phyloP scores from a whole-genome alignment of 2,888 invertebrate species.

The Lamellibrachia columna region DNA sequence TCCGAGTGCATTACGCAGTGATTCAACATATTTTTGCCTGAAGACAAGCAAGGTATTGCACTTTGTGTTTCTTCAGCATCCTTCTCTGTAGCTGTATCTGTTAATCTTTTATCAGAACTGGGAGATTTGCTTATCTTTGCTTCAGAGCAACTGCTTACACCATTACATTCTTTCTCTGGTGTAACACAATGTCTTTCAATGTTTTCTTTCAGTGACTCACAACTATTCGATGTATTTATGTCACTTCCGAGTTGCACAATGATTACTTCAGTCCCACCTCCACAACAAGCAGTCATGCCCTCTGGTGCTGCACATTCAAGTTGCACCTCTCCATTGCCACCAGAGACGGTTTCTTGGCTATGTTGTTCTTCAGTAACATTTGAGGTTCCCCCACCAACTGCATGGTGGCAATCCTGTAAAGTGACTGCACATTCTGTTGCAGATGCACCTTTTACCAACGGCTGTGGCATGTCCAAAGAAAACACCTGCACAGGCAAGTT shows the following conservation, averaged over 20 bases:
- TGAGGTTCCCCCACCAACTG: neutral
- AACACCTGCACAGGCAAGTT: neutral
- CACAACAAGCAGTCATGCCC: neutral
- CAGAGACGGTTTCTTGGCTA: neutral
- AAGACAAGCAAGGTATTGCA: neutral
- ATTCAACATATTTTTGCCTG: neutral
- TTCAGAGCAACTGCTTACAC: neutral
- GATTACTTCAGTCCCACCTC: neutral
- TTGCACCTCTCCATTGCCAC: neutral
- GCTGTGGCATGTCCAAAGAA: neutral
- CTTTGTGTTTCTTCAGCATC: neutral
- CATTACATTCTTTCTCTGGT: neutral
- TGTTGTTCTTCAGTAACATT: neutral
- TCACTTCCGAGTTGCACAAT: neutral
- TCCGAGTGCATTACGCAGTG: neutral
- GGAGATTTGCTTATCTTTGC: neutral
- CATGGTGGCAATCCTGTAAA: neutral
- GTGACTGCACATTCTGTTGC: neutral
- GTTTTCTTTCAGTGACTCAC: neutral
- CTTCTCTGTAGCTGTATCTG: neutral
- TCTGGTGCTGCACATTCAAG: neutral
- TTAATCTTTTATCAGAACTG: neutral
- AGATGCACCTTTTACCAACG: neutral
- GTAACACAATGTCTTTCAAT: neutral
- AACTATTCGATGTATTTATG: neutral